Evolutionary conservation across 2,797 vertebrate species (phyloP).

Genomic region (Tokudaia tokunoshimensis): DNA sequence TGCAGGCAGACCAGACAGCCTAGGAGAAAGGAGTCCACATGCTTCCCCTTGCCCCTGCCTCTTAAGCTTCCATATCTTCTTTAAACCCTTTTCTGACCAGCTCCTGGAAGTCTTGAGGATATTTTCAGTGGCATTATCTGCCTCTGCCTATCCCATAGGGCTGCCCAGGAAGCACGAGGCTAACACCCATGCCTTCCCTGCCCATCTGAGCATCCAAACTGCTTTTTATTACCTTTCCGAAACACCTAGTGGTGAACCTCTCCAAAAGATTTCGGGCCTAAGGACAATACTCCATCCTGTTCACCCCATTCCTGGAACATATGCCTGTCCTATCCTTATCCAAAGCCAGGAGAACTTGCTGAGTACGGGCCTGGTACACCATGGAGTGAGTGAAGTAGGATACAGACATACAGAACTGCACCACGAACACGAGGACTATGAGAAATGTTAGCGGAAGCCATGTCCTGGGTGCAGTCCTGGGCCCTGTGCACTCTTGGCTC

Average conservation of each 20-base stretch:
- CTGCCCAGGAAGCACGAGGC: not conserved
- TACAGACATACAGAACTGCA: not conserved
- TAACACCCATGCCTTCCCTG: not conserved
- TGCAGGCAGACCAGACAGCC: too few species aligned
- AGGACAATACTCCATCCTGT: not conserved
- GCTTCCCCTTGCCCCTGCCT: not conserved
- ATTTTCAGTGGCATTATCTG: too few species aligned
- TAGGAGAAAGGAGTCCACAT: not conserved
- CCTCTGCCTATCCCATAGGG: not conserved
- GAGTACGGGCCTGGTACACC: not conserved
- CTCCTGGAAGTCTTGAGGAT: not conserved
- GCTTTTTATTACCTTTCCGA: not conserved
- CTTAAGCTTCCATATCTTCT: not conserved
- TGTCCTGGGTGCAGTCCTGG: not conserved
- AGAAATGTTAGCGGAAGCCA: not conserved
- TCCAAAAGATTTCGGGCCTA: not conserved
- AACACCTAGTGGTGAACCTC: not conserved
- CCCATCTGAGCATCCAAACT: not conserved
- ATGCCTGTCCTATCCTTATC: not conserved
- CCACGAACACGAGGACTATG: not conserved
- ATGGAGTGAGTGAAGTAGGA: not conserved
- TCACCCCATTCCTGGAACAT: not conserved
- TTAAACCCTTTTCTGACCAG: not conserved
- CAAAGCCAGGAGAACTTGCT: not conserved
- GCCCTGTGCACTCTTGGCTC: not conserved